These are phyloP conservation scores for Prolemur simus DNA, from an alignment of 2,113 vertebrate genomes.

Conservation along the genomic window DNA sequence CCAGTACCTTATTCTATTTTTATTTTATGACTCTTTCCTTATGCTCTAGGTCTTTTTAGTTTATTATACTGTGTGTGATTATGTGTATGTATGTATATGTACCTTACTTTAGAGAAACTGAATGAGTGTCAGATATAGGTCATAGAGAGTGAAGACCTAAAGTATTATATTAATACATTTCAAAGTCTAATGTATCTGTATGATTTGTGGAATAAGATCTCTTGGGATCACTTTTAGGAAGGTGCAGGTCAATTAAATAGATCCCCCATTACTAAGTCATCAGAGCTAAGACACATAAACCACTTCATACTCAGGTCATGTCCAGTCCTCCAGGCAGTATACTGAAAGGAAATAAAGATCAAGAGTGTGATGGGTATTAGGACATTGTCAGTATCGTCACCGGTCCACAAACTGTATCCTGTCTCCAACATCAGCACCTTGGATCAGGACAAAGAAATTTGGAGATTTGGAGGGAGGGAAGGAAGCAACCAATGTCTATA, in stretches of 20 bases:
- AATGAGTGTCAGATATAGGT: not conserved
- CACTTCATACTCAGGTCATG: not conserved
- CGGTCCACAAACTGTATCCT: not conserved
- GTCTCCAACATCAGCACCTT: not conserved
- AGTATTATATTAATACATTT: not conserved
- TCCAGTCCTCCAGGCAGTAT: not conserved
- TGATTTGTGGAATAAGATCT: not conserved
- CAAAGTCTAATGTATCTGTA: not conserved
- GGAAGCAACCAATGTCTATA: not conserved
- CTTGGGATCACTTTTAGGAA: not conserved
- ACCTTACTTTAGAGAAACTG: not conserved
- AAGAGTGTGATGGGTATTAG: not conserved
- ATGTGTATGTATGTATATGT: not conserved
- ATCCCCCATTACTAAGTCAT: not conserved
- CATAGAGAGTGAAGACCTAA: not conserved
- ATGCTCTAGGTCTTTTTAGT: not conserved
- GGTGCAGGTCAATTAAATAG: not conserved
- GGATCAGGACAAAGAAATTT: not conserved
- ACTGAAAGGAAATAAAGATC: not conserved
- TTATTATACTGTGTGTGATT: not conserved
- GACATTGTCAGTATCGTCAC: not conserved
- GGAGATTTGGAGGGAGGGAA: fast-evolving
- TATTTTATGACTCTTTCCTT: slow-evolving; percentile 5
- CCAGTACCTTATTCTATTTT: slow-evolving; percentile 35
- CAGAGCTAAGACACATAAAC: not conserved